These are phyloP conservation scores for Hyphantria cunea DNA, from an alignment of 1,140 invertebrate genomes.

Conservation along the genomic window DNA sequence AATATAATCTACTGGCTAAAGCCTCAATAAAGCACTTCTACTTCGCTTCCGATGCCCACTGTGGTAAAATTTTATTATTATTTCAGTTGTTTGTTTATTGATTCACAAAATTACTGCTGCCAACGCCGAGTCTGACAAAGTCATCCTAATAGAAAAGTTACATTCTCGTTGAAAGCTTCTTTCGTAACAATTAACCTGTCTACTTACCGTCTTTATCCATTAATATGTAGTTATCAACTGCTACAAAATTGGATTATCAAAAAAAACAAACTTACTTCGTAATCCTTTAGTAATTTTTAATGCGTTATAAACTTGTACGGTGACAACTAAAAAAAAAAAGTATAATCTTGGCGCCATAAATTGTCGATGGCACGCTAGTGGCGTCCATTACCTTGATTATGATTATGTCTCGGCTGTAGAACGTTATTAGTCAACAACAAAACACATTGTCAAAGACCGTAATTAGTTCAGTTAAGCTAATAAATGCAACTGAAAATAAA, in stretches of 20 bases:
- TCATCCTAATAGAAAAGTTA: too few relatives aligned
- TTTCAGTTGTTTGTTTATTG: too few relatives aligned
- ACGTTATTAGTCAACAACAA: constrained; percentile 51
- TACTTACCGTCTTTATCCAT: constrained; percentile 1
- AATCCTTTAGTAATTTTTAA: constrained; percentile 17
- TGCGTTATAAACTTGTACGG: constrained; percentile 15
- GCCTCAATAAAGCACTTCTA: too few relatives aligned
- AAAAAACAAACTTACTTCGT: constrained; percentile 1
- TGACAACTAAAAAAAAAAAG: constrained; percentile 32
- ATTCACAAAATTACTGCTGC: too few relatives aligned
- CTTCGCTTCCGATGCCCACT: too few relatives aligned
- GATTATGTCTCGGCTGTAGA: constrained; percentile 43
- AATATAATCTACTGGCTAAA: too few relatives aligned
- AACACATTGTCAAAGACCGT: constrained; percentile 32
- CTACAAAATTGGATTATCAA: constrained; percentile 2
- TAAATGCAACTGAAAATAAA: constrained; percentile 31
- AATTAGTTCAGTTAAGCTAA: constrained; percentile 30
- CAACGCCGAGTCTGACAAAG: too few relatives aligned
- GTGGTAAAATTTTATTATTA: too few relatives aligned
- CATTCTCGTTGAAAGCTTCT: constrained; percentile 3
- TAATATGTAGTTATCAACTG: constrained; percentile 12
- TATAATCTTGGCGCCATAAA: constrained; percentile 33
- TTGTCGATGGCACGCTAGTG: constrained; percentile 34
- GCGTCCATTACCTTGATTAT: constrained; percentile 38
- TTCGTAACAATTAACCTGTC: constrained; percentile 18